phyloP scores from a whole-genome alignment of 2,113 vertebrate species.

The Mirza zaza region DNA sequence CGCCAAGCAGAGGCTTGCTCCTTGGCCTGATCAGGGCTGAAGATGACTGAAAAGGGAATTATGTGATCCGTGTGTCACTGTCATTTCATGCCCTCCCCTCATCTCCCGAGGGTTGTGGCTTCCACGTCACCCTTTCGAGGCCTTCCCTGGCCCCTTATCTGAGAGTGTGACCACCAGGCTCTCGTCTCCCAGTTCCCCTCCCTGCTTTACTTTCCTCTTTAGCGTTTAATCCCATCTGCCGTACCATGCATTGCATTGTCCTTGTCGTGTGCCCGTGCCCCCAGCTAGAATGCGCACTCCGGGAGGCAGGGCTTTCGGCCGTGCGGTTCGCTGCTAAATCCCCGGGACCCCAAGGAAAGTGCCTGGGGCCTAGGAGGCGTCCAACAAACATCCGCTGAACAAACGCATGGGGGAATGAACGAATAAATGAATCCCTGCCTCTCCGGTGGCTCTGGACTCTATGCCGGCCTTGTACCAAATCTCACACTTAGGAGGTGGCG shows the following conservation, averaged over 20 bases:
- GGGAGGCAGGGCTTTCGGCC: not conserved
- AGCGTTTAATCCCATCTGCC: too few species aligned
- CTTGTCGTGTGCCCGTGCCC: not conserved
- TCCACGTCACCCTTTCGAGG: too few species aligned
- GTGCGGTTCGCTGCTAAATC: not conserved
- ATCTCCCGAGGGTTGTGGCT: not conserved
- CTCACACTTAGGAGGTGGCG: not conserved
- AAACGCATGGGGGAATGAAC: not conserved
- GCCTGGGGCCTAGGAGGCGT: not conserved
- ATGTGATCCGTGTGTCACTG: accelerated
- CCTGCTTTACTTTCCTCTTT: not conserved
- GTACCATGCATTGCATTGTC: not conserved
- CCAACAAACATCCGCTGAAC: not conserved
- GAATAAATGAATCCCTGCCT: not conserved
- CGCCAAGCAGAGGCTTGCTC: not conserved
- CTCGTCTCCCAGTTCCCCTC: not conserved
- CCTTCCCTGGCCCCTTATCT: not conserved
- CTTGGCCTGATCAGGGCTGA: accelerated
- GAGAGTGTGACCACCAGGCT: not conserved
- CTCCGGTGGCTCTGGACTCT: not conserved
- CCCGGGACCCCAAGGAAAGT: not conserved
- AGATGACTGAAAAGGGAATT: not conserved
- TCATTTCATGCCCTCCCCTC: not conserved
- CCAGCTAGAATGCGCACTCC: accelerated
- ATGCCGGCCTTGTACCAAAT: not conserved